Base-by-base conservation (phyloP, 2,888 invertebrate species). In the Hyposoter dolosus region DNA sequence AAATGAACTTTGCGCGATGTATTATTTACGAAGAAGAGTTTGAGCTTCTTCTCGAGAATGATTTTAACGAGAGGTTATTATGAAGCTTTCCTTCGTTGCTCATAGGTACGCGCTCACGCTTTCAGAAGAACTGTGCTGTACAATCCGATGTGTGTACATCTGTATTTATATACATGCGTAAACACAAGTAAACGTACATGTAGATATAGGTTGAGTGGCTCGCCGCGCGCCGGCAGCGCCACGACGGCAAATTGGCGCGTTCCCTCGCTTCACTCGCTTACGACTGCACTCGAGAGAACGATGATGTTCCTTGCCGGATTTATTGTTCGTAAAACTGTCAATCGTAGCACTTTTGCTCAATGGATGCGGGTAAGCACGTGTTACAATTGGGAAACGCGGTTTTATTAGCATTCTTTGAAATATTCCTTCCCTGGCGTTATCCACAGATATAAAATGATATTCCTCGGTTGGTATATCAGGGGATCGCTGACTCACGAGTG, bases 211-310 rank as follows among this genome's bases (percentile, higher is more conserved):
- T 53, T 85, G 78, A 75, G 75, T 77, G 79, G 72, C 53, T 86
- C 74, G 86, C 86, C 81, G 81, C 86, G 86, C 86, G 86, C 68
- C 81, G 45, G 77, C 83, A 86, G 86, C 86, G 83, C 86, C 83
- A 77, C 83, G 68, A 81, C 83, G 83, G 83, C 81, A 74, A 53
- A 78, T 83, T 43, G 47, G n/a, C 50, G 81, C 83, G 83, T 81
- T 83, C 77, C 81, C 40, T 40, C 86, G 80, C 83, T 74, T 80
- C 60, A 69, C 80, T 86, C 77, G 72, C 43, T 80, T 63, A 32
- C 80, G 80, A 32, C 80, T 69, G 60, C 43, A 60, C 68, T 82
- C 82, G 43, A 60, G 74, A 7, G 40, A 40, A 81, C 72, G 63
- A 50, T 66, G 72, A 45, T 66, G 79, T 60, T 79, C 71, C 66